Evolutionary conservation across 2,797 vertebrate genomes (phyloP).

Genomic region (Tenualosa ilisha): DNA sequence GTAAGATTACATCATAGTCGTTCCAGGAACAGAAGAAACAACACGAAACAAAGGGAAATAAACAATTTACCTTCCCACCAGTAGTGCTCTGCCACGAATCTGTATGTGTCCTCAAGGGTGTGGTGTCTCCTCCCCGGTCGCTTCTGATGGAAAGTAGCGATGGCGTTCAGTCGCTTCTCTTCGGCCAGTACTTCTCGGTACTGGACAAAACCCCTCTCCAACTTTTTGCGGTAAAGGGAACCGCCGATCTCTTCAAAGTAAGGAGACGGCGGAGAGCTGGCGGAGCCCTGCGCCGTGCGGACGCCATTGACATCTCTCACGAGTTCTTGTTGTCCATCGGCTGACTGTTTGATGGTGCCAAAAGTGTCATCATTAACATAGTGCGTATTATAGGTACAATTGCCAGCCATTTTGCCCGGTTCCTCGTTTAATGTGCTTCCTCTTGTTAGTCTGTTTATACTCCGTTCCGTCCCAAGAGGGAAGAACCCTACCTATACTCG

Average conservation of each 20-base stretch:
- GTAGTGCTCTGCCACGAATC: slow-evolving; percentile 83
- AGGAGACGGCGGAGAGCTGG: slow-evolving; percentile 52
- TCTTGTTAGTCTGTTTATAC: slow-evolving; percentile 19
- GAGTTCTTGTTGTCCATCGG: slow-evolving; percentile 51
- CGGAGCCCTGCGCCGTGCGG: slow-evolving; percentile 49
- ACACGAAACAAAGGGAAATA: slow-evolving; percentile 6
- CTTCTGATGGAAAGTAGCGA: slow-evolving; percentile 74
- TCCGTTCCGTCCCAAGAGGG: slow-evolving; percentile 4
- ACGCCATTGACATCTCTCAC: slow-evolving; percentile 49
- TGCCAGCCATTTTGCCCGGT: slow-evolving; percentile 70
- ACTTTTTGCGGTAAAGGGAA: slow-evolving; percentile 77
- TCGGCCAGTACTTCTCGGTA: slow-evolving; percentile 79
- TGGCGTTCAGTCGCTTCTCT: slow-evolving; percentile 70
- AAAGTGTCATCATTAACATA: slow-evolving; percentile 61
- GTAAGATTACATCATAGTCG: neutral
- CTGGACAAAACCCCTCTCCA: slow-evolving; percentile 77
- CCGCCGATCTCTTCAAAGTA: slow-evolving; percentile 78
- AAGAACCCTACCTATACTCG: neutral
- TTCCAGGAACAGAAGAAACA: neutral
- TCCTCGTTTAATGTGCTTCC: slow-evolving; percentile 38
- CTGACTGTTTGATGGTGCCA: slow-evolving; percentile 55
- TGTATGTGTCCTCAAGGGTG: slow-evolving; percentile 82
- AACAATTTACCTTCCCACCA: slow-evolving; percentile 81
- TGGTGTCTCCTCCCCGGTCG: slow-evolving; percentile 69
- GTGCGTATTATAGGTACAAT: slow-evolving; percentile 58